phyloP scores from a whole-genome alignment of 2,113 vertebrate genomes.

The Setophaga coronata region DNA sequence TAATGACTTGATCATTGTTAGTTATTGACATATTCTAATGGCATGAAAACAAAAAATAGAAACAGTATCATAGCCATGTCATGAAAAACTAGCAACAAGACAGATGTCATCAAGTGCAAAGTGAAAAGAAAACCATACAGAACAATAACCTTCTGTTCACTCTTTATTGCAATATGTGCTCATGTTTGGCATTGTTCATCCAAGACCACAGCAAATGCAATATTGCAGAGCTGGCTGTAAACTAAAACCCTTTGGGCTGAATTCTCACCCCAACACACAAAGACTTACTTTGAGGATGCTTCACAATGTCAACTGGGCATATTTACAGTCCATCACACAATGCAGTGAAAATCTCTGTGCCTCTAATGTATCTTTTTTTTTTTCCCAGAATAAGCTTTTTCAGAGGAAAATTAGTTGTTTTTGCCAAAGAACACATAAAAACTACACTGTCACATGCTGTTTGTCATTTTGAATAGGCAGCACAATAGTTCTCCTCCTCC shows the following conservation, averaged over 20 bases:
- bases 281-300: background rate
- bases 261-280: background rate
- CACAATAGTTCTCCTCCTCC: background rate
- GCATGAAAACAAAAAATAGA: background rate
- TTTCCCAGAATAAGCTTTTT: slow-evolving; percentile 9
- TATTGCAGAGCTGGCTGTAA: background rate
- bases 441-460: background rate
- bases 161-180: background rate
- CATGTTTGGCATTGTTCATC: background rate
- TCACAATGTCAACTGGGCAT: background rate
- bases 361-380: background rate
- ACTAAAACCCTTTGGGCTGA: background rate
- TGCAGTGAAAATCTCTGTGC: background rate
- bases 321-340: background rate
- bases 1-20: background rate
- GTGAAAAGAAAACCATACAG: background rate
- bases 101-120: background rate
- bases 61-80: background rate
- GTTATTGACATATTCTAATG: background rate
- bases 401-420: background rate
- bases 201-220: background rate
- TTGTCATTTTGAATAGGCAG: slow-evolving; percentile 1
- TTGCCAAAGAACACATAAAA: slow-evolving; percentile 4
- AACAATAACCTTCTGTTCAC: background rate
- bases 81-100: background rate